A percentile compares a stretch with the other conserved stretches of the same genome.
Evolutionary conservation across 2,113 vertebrate species (phyloP).

Genomic region (Phrynosoma platyrhinos): DNA sequence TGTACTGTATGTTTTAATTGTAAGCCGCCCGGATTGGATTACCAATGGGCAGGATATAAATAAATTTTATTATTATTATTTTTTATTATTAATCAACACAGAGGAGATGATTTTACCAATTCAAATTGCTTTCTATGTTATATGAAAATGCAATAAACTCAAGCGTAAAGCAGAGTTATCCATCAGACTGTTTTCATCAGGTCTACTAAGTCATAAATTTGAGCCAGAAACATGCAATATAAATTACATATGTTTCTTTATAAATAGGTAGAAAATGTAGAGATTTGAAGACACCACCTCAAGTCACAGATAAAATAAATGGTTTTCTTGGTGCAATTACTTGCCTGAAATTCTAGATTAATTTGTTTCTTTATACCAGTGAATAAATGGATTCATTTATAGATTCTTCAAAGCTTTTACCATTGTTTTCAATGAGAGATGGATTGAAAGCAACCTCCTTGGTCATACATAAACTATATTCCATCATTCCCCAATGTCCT

Average conservation of each 20-base stretch:
- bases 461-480: background rate
- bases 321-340: background rate
- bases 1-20: too few species aligned
- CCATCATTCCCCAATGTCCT: background rate
- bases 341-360: background rate
- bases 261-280: background rate
- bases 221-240: background rate
- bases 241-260: conserved; percentile 5
- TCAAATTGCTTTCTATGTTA: background rate
- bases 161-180: background rate
- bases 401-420: conserved; percentile 3
- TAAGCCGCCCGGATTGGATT: too few species aligned
- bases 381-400: rapidly evolving
- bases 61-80: too few species aligned
- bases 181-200: background rate
- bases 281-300: background rate
- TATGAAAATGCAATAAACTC: background rate
- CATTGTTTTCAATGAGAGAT: rapidly evolving
- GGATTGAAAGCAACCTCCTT: background rate
- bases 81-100: too few species aligned
- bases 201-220: background rate
- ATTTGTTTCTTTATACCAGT: background rate
- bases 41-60: too few species aligned
- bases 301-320: conserved; percentile 17
- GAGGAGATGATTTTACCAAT: background rate